phyloP scores from a whole-genome alignment of 2,113 vertebrate genomes.

The Sterrhoptilus dennistouni region DNA sequence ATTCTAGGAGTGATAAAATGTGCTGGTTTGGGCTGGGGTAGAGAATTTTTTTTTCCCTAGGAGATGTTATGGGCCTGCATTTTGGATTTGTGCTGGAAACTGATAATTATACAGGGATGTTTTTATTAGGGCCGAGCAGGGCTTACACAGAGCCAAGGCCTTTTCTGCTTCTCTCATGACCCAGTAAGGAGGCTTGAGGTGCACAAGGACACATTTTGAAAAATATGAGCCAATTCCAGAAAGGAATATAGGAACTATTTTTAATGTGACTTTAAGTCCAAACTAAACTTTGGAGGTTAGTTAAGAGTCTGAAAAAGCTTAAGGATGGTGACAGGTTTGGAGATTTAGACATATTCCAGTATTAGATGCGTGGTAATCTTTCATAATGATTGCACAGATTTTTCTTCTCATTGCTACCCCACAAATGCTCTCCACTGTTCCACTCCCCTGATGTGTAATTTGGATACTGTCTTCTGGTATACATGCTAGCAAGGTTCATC shows the following conservation, averaged over 20 bases:
- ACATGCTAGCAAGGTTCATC: not conserved
- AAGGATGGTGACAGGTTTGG: not conserved
- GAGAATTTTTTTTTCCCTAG: not conserved
- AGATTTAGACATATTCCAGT: not conserved
- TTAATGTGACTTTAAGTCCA: not conserved
- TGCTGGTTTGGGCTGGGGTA: rapidly evolving
- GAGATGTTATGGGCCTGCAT: rapidly evolving
- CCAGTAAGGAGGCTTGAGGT: rapidly evolving
- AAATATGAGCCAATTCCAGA: rapidly evolving
- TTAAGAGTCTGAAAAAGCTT: not conserved
- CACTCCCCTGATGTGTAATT: not conserved
- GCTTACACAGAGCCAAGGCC: rapidly evolving
- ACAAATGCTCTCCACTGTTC: not conserved
- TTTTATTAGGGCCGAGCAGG: rapidly evolving
- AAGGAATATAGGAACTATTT: not conserved
- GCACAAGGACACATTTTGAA: not conserved
- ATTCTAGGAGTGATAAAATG: not conserved
- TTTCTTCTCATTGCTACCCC: not conserved
- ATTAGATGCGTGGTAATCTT: not conserved
- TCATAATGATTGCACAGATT: not conserved
- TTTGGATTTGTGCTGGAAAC: not conserved
- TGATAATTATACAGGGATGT: rapidly evolving
- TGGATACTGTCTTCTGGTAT: not conserved
- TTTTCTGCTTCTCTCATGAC: not conserved
- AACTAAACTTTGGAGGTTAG: not conserved